Conservation (phyloP, 2,888 invertebrate species). For the Poecilus cupreus region DNA sequence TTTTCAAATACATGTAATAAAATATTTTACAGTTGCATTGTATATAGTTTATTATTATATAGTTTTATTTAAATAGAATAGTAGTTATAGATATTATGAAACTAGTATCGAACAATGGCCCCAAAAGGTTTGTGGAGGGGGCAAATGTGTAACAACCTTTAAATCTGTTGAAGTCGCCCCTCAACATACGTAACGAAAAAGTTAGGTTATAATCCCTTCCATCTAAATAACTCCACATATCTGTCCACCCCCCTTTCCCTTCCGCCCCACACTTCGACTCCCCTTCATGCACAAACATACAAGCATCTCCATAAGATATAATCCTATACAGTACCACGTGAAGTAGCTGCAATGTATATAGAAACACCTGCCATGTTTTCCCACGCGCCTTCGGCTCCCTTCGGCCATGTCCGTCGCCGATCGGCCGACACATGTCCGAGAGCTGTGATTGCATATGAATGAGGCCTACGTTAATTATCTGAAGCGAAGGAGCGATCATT, state of each 20-base stretch:
- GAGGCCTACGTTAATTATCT: slow-evolving; percentile 41
- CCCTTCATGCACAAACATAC: background rate
- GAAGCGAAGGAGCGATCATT: slow-evolving; percentile 26
- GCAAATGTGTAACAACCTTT: too few species aligned
- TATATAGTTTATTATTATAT: too few species aligned
- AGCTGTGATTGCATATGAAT: slow-evolving; percentile 52
- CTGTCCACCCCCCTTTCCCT: background rate
- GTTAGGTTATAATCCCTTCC: background rate
- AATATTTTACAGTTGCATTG: too few species aligned
- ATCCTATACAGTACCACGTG: slow-evolving; percentile 64
- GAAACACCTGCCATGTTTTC: slow-evolving; percentile 71
- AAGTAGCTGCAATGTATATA: slow-evolving; percentile 63
- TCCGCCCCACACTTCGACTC: slow-evolving; percentile 42
- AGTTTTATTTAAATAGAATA: too few species aligned
- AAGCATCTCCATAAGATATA: slow-evolving; percentile 61
- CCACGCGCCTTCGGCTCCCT: slow-evolving; percentile 66
- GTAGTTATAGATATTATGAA: too few species aligned
- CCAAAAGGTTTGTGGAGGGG: too few species aligned
- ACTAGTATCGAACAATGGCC: too few species aligned
- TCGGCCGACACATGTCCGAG: slow-evolving; percentile 29
- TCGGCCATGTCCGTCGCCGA: slow-evolving; percentile 61
- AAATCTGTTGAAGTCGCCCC: background rate
- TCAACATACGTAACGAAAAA: background rate
- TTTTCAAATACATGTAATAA: too few species aligned
- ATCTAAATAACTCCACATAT: background rate